Conservation (phyloP, 2,888 invertebrate genomes). For the Spilarctia lutea region DNA sequence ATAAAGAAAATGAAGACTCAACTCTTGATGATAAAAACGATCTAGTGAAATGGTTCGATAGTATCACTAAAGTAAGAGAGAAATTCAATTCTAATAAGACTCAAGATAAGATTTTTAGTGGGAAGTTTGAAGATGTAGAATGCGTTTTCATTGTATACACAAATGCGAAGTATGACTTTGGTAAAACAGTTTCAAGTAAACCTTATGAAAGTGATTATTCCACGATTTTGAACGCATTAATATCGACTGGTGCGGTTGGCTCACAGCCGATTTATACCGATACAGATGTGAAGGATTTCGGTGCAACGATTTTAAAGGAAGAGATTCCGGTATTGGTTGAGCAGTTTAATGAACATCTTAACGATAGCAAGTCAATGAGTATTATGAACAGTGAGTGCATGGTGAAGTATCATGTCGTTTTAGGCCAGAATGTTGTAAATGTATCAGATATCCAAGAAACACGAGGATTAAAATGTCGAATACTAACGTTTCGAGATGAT, state of each 20-base stretch:
- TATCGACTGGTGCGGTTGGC: slow-evolving; percentile 31
- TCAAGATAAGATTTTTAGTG: slow-evolving; percentile 27
- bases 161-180: slow-evolving; percentile 24
- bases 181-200: slow-evolving; percentile 16
- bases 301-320: slow-evolving; percentile 25
- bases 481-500: slow-evolving; percentile 19
- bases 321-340: slow-evolving; percentile 25
- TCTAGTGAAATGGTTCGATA: slow-evolving; percentile 29
- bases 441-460: slow-evolving; percentile 27
- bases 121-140: slow-evolving; percentile 31
- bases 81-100: slow-evolving; percentile 23
- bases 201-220: slow-evolving; percentile 2
- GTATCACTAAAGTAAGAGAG: slow-evolving; percentile 28
- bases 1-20: slow-evolving; percentile 28
- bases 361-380: slow-evolving; percentile 19
- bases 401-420: slow-evolving; percentile 37
- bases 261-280: slow-evolving; percentile 20
- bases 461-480: slow-evolving; percentile 15
- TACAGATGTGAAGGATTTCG: slow-evolving; percentile 26
- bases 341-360: slow-evolving; percentile 19
- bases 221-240: slow-evolving; percentile 19
- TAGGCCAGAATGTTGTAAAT: slow-evolving; percentile 27
- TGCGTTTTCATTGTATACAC: slow-evolving; percentile 43
- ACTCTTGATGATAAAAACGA: slow-evolving; percentile 24
- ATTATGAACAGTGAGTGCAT: slow-evolving; percentile 34